Evolutionary conservation across 2,797 vertebrate genomes (phyloP).

Genomic region (Lithobates sylvaticus): DNA sequence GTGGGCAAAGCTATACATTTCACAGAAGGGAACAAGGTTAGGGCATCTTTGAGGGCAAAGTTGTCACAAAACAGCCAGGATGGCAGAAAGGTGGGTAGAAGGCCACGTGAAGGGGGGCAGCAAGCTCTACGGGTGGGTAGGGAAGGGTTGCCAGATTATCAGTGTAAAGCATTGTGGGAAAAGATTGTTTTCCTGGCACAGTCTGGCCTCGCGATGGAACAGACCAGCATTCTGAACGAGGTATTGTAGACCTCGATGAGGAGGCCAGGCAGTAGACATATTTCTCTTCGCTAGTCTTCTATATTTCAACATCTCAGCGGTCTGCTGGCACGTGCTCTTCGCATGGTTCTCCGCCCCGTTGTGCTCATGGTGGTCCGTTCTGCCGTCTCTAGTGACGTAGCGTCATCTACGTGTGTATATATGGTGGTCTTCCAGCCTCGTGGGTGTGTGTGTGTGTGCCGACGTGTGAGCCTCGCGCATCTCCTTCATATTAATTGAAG

Average conservation of each 20-base stretch:
- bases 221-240: too few relatives aligned
- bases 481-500: neutral
- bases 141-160: too few relatives aligned
- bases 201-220: too few relatives aligned
- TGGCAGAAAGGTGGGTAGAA: too few relatives aligned
- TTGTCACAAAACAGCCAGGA: too few relatives aligned
- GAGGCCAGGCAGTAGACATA: neutral
- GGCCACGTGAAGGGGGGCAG: too few relatives aligned
- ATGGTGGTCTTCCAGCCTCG: conserved; percentile 39
- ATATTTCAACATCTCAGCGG: neutral
- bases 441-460: neutral
- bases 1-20: too few relatives aligned
- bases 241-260: neutral
- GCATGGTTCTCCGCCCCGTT: conserved; percentile 7
- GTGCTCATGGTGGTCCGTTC: conserved; percentile 21
- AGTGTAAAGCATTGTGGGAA: too few relatives aligned
- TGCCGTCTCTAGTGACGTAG: conserved; percentile 6
- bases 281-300: neutral
- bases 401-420: neutral
- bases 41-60: too few relatives aligned
- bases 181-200: too few relatives aligned
- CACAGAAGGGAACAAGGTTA: too few relatives aligned
- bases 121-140: too few relatives aligned
- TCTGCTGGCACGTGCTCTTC: neutral
- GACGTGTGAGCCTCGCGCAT: neutral